Conservation (phyloP, 1,140 invertebrate species). For the Drosophila bocqueti region DNA sequence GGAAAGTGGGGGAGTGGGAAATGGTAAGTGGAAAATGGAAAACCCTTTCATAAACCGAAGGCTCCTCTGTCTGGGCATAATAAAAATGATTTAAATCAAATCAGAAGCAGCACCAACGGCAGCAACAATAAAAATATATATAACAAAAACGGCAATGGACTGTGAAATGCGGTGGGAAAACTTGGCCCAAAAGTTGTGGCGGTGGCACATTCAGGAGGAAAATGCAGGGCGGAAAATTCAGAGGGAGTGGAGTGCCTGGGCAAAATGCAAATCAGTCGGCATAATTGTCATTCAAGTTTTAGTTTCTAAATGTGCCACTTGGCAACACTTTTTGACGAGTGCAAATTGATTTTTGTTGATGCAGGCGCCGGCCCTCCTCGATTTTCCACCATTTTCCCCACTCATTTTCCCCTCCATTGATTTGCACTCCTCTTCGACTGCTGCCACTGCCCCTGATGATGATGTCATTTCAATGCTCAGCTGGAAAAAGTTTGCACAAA, state of each 20-base stretch:
- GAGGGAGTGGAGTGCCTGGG: not conserved
- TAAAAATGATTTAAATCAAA: conserved; percentile 43
- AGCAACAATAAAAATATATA: conserved; percentile 37
- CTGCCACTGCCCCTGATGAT: conserved; percentile 20
- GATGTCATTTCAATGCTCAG: conserved; percentile 53
- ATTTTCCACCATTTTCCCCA: conserved; percentile 1
- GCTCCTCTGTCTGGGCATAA: conserved; percentile 11
- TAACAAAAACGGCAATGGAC: conserved; percentile 48
- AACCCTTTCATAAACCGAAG: conserved; percentile 25
- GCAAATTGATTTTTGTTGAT: conserved; percentile 71
- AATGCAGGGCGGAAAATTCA: not conserved
- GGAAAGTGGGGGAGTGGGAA: not conserved
- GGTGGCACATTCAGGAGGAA: not conserved
- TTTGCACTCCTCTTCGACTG: conserved; percentile 19
- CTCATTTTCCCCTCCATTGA: conserved; percentile 27
- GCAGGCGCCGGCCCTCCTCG: not conserved
- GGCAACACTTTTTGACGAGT: conserved; percentile 65
- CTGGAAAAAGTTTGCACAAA: conserved; percentile 72
- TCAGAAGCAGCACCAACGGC: conserved; percentile 20
- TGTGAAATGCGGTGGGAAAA: conserved; percentile 54
- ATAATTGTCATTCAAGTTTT: conserved; percentile 76
- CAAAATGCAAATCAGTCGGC: conserved; percentile 50
- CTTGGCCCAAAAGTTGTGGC: conserved; percentile 26
- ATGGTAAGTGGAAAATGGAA: conserved; percentile 3
- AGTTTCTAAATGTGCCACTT: conserved; percentile 66